Evolutionary conservation across 2,888 invertebrate species (phyloP).

Genomic region (Amblyteles armatorius): DNA sequence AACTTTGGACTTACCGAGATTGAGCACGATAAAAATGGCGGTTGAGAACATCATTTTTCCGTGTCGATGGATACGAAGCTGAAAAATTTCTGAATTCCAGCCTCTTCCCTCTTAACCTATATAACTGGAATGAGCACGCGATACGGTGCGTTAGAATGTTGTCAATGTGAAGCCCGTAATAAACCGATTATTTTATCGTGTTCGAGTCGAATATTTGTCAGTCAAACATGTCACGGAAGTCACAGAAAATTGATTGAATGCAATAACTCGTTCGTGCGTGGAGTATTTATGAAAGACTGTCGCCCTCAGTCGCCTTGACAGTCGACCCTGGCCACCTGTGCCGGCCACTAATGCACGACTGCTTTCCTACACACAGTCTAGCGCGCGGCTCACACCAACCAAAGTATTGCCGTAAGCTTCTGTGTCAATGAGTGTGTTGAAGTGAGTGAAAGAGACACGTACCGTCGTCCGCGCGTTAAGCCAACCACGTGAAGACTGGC

Average conservation of each 20-base stretch:
- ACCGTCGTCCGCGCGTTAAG: constrained; percentile 13
- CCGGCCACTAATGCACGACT: constrained; percentile 41
- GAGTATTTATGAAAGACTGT: constrained; percentile 43
- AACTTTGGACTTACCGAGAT: constrained; percentile 72
- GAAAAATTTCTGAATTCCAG: constrained; percentile 8
- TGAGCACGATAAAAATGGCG: constrained; percentile 63
- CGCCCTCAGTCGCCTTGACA: constrained; percentile 40
- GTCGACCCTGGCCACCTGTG: constrained; percentile 57
- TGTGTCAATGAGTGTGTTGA: constrained; percentile 9
- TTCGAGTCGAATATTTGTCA: not conserved
- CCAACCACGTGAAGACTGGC: constrained; percentile 50
- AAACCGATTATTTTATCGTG: not conserved
- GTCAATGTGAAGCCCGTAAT: not conserved
- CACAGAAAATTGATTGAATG: constrained; percentile 27
- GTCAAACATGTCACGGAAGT: not conserved
- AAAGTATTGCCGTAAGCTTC: constrained; percentile 37
- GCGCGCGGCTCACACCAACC: not conserved
- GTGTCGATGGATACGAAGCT: constrained; percentile 20
- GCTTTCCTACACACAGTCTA: constrained; percentile 3
- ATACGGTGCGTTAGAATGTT: constrained; percentile 9
- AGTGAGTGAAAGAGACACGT: not conserved
- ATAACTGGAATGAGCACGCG: not conserved
- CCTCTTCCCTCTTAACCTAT: constrained; percentile 37
- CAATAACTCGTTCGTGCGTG: constrained; percentile 5
- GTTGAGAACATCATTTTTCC: constrained; percentile 63